Evolutionary conservation across 2,888 invertebrate species (phyloP).

Genomic region (Cetonia aurata): DNA sequence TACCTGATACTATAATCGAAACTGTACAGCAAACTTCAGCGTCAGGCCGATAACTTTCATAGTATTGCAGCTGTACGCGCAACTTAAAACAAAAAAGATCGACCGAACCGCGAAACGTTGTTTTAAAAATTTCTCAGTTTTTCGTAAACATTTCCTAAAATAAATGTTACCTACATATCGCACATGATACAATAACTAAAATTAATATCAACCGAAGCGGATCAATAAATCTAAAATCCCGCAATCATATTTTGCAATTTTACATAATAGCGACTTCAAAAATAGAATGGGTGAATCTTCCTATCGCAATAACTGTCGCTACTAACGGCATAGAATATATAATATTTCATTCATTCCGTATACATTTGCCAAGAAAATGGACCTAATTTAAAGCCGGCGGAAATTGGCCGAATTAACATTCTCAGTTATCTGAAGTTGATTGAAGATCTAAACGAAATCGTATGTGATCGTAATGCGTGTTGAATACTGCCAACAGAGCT

Average conservation of each 20-base stretch:
- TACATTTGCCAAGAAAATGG: conserved; percentile 34
- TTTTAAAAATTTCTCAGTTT: not conserved
- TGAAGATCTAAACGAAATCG: not conserved
- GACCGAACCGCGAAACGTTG: no score
- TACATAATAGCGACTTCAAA: not conserved
- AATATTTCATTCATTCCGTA: conserved; percentile 22
- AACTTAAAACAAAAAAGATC: no score
- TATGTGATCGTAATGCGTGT: not conserved
- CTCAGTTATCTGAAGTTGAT: conserved; percentile 20
- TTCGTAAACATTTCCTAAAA: not conserved
- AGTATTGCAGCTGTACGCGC: no score
- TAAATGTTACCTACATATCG: not conserved
- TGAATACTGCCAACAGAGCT: not conserved
- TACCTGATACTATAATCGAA: no score
- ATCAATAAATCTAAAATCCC: conserved; percentile 5
- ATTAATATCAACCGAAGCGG: conserved; percentile 1
- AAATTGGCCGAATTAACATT: conserved; percentile 39
- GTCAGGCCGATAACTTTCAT: no score
- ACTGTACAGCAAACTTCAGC: no score
- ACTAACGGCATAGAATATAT: conserved; percentile 28
- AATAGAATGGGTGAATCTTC: conserved; percentile 1
- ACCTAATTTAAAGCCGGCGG: conserved; percentile 25
- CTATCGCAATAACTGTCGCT: conserved; percentile 12
- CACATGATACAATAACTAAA: conserved; percentile 16
- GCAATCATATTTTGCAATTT: not conserved